Evolutionary conservation across 2,797 vertebrate genomes (phyloP), one percentile per base, ranked within the genome.

Genomic region (Chelon labrosus): DNA sequence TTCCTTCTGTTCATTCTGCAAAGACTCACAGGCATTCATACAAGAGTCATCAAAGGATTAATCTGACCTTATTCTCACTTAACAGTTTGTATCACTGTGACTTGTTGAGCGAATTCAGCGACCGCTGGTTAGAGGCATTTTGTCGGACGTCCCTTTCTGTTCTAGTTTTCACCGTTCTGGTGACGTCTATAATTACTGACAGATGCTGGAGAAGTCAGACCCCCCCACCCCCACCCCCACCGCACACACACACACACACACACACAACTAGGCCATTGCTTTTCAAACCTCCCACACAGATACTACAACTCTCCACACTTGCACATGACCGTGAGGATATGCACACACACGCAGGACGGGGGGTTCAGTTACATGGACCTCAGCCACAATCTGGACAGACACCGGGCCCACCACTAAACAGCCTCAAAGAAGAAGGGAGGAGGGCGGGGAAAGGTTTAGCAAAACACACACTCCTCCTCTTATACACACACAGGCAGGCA

Each of bases 241-340:
- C 31, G 11, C 42, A 56, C 52, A 68, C 27, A 39, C 75, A 70
- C 61, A 70, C n/a, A 70, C 59, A 53, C 53, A 67, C 56, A 58
- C 58, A 80, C 55, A 83, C 52, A 77, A 38, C 65, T 51, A 75
- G 65, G 75, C 75, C 70, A 63, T 60, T 87, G 75, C 82, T 75
- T 89, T 87, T 77, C 74, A 88, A 93, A 91, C 91, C 91, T 92
- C 92, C 92, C 92, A 93, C 90, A 80, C 88, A 90, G 89, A 91
- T 78, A 79, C 72, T 83, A 79, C 77, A 77, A 77, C 68, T 61
- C 64, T 62, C 53, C 53, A 65, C 67, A 56, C 70, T 67, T 38
- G 75, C 57, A 73, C 80, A 62, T 22, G 35, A 51, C 55, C 10
- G 19, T 42, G 50, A 65, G 81, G 69, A 79, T 55, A 67, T 79